phyloP scores from a whole-genome alignment of 2,888 invertebrate genomes.

The Bibio marci region DNA sequence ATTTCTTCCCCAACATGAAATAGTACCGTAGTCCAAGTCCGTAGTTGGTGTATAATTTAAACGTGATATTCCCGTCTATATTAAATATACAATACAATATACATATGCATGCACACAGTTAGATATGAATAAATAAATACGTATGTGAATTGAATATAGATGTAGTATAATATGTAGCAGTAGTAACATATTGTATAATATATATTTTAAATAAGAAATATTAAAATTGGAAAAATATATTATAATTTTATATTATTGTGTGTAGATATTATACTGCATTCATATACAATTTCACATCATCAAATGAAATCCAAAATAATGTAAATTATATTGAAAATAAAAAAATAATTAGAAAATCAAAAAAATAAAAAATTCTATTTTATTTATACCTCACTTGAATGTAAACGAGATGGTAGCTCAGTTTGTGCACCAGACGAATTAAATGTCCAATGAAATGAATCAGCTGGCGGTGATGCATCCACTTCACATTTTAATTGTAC shows the following conservation, averaged over 20 bases:
- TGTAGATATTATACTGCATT: no score
- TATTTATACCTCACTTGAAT: slow-evolving; percentile 27
- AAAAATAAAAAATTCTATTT: background rate
- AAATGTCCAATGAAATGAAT: slow-evolving; percentile 82
- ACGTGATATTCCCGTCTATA: slow-evolving; percentile 32
- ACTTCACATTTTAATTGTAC: slow-evolving; percentile 70
- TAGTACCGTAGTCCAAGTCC: slow-evolving; percentile 77
- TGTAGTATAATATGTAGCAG: no score
- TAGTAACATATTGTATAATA: slow-evolving; percentile 6
- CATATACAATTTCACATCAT: no score
- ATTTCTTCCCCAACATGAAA: slow-evolving; percentile 75
- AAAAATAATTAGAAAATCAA: slow-evolving; percentile 5
- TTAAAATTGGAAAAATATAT: no score
- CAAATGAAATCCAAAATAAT: no score
- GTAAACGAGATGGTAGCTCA: slow-evolving; percentile 49
- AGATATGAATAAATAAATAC: no score
- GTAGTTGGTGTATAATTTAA: slow-evolving; percentile 74
- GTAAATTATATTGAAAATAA: no score
- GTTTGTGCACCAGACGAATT: slow-evolving; percentile 79
- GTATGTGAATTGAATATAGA: no score
- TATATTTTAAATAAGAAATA: slow-evolving; percentile 24
- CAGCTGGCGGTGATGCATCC: slow-evolving; percentile 73
- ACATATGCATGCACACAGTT: no score
- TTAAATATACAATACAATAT: no score
- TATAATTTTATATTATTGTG: no score